Conservation (phyloP, 2,113 vertebrate genomes). For the Pan troglodytes region DNA sequence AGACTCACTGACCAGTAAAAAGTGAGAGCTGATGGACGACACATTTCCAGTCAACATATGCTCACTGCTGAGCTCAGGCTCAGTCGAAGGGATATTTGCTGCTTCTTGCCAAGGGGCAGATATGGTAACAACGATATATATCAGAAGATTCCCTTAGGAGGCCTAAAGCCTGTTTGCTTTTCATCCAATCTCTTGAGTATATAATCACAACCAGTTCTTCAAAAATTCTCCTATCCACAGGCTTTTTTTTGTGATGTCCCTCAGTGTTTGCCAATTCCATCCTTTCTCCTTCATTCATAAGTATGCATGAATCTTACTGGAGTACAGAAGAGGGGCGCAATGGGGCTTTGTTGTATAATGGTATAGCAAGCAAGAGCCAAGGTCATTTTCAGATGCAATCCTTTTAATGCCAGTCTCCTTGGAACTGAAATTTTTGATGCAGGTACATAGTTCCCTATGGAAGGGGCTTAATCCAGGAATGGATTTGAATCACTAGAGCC, state of each 20-base stretch:
- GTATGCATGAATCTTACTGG: accelerated
- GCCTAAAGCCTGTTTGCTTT: accelerated
- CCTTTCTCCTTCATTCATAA: not conserved
- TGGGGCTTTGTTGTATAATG: not conserved
- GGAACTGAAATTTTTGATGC: not conserved
- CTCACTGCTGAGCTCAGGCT: not conserved
- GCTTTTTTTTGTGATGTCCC: not conserved
- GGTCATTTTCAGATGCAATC: not conserved
- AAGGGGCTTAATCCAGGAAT: not conserved
- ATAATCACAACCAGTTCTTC: accelerated
- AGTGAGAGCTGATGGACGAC: not conserved
- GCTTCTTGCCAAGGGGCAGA: not conserved
- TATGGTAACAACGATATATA: accelerated
- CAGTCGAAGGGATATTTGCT: not conserved
- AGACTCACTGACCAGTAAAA: no score
- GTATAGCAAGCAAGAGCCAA: accelerated
- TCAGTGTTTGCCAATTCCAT: accelerated
- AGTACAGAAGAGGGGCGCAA: not conserved
- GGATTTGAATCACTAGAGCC: no score
- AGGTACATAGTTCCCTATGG: not conserved
- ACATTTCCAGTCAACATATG: accelerated
- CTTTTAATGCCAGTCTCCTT: not conserved
- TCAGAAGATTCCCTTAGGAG: accelerated
- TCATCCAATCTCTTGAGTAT: no score
- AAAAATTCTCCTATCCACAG: accelerated